Conservation (phyloP, 2,797 vertebrate species). For the Liparis tanakae region DNA sequence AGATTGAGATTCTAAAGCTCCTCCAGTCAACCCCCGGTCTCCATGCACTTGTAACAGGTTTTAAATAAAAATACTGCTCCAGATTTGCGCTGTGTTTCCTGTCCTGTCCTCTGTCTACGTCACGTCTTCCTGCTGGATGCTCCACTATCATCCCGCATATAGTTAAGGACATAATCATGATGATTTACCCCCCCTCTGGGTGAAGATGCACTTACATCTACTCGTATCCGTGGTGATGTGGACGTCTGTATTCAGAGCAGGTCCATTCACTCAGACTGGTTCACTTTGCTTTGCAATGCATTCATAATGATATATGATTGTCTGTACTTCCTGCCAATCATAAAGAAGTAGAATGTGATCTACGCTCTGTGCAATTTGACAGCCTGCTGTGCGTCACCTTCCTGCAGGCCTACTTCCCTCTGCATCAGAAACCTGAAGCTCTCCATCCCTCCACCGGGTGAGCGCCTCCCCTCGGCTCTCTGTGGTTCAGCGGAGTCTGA, state of each 20-base stretch:
- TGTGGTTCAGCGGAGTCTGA: not conserved
- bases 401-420: not conserved
- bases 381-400: not conserved
- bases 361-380: not conserved
- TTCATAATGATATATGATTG: not conserved
- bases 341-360: not conserved
- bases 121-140: not conserved
- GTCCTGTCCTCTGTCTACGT: not conserved
- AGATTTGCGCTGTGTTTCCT: conserved; percentile 10
- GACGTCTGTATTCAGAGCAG: not conserved
- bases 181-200: not conserved
- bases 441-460: not conserved
- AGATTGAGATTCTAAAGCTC: conserved; percentile 31
- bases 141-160: too few relatives aligned
- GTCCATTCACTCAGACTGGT: too few relatives aligned
- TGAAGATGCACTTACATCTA: not conserved
- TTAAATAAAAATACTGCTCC: conserved; percentile 48
- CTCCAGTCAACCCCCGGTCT: not conserved
- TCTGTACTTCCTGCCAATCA: not conserved
- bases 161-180: not conserved
- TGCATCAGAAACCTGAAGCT: not conserved
- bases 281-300: not conserved
- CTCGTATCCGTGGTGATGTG: not conserved
- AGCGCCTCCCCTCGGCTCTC: not conserved
- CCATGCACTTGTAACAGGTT: conserved; percentile 26